Conservation (phyloP, 2,797 vertebrate species). For the Apodemus agrarius region DNA sequence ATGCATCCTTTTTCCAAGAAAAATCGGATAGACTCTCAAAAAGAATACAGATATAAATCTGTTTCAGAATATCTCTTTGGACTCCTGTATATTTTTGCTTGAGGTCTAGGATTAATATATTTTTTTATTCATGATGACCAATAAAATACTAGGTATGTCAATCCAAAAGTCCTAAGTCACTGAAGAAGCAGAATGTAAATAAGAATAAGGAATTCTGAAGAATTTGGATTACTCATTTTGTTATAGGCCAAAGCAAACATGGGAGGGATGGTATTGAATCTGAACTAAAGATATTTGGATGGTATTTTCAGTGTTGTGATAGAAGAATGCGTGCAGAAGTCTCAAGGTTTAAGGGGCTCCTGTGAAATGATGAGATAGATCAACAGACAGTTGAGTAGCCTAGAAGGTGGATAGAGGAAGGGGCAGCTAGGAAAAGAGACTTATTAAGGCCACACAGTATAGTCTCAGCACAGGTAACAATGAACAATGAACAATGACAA, state of each 20-base stretch:
- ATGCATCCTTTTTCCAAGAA: conserved; percentile 29
- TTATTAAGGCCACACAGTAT: background rate
- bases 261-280: background rate
- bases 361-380: background rate
- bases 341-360: background rate
- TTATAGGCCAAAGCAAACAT: background rate
- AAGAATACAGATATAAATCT: background rate
- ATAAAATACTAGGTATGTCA: background rate
- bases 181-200: conserved; percentile 20
- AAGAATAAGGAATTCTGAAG: background rate
- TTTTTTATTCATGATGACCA: background rate
- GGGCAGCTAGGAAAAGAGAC: background rate
- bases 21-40: background rate
- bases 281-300: background rate
- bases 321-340: background rate
- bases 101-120: background rate
- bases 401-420: background rate
- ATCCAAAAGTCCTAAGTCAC: background rate
- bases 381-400: background rate
- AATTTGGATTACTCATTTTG: background rate
- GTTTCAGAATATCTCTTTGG: conserved; percentile 20
- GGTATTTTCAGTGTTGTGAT: background rate
- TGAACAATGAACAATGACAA: too few species aligned
- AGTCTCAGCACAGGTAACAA: background rate
- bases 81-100: background rate